Evolutionary conservation across 2,797 vertebrate genomes (phyloP), one percentile per base, ranked within the genome.

Genomic region (Hypotaenidia philippensis): DNA sequence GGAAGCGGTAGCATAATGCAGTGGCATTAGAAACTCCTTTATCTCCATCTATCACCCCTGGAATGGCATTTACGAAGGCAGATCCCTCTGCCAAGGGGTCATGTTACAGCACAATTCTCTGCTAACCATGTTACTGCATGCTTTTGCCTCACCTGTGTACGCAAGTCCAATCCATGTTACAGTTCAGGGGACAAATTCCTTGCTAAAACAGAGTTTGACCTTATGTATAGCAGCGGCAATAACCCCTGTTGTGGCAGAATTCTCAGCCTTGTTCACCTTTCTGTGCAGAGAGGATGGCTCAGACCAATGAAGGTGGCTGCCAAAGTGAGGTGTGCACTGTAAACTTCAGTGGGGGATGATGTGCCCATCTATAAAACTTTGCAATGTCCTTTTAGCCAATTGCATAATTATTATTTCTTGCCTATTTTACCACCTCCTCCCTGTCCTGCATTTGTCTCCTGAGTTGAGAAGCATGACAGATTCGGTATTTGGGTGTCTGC

Each of bases 181-280:
- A 91, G 66, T 79, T 81, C 76, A 87, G 75, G 69, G 79, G 69
- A 91, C 84, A 92, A 95, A 95, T 89, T 95, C 90, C 92, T 63
- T 76, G 76, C 79, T 83, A 56, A 83, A 93, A 66, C 41, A 72
- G 71, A 63, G 50, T 92, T 87, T 75, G 84, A 83, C 84, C 72
- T 83, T 57, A 36, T 3, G 26, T 71, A 6, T 34, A 32, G 45
- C 31, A 68, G 82, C 60, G 68, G 69, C 38, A 94, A 65, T 64
- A 81, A 29, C 18, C 64, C 14, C 44, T 68, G 0, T 3, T 45
- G 57, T 79, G 69, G 76, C 79, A 92, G 50, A 29, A 55, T 47
- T 85, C 22, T 11, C 22, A 75, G 53, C 13, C 6, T 0, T 2
- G 10, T 36, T 91, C 53, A 9, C 11, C 47, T 87, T 87, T 74